These are phyloP conservation scores for Microcebus ravelobensis DNA, from an alignment of 2,113 vertebrate species.

Conservation along the genomic window DNA sequence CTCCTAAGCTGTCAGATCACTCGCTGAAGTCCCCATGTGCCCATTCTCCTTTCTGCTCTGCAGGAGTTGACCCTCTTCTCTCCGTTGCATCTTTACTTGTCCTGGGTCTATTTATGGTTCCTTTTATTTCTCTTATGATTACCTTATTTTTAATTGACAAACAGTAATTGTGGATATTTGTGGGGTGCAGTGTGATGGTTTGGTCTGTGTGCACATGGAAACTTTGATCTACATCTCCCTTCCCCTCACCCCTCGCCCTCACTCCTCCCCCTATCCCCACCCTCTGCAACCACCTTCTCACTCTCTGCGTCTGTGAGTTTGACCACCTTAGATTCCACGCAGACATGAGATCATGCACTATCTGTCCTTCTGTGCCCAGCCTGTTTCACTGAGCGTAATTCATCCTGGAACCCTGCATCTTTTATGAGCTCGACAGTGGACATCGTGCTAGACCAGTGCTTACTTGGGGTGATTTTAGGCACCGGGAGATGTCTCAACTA, in stretches of 20 bases:
- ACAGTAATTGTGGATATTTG: neutral
- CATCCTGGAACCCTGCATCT: neutral
- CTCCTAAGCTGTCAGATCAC: neutral
- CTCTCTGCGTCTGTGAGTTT: neutral
- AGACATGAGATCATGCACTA: neutral
- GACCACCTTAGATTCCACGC: neutral
- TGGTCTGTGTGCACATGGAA: neutral
- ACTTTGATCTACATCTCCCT: neutral
- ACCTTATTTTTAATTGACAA: neutral
- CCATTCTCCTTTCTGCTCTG: neutral
- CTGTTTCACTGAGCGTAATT: neutral
- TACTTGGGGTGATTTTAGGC: neutral
- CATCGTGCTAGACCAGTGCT: neutral
- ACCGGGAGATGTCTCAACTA: fast-evolving
- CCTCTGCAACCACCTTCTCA: too few relatives aligned
- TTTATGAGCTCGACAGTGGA: neutral
- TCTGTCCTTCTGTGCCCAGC: neutral
- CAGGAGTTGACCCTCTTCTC: neutral
- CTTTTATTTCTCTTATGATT: neutral
- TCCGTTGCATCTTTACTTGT: neutral
- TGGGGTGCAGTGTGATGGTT: neutral
- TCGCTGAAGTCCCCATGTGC: neutral
- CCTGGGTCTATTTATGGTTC: neutral
- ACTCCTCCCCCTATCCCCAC: neutral
- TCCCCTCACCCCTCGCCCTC: neutral